Evolutionary conservation across 1,140 invertebrate genomes (phyloP), one percentile per base, ranked within the genome.

Genomic region (Drosophila burlai): DNA sequence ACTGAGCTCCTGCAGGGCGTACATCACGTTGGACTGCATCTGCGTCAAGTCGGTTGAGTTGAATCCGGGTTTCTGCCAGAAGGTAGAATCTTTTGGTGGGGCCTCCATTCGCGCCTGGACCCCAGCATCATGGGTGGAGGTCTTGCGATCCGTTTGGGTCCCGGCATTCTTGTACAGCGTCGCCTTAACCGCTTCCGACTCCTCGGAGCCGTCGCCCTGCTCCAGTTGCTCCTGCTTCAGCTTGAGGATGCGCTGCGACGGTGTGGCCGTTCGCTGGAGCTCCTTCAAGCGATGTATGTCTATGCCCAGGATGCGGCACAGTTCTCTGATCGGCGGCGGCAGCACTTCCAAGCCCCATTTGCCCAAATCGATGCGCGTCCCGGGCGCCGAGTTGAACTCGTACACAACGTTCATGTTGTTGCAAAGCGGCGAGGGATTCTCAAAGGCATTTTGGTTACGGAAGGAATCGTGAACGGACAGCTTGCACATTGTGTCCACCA

Each of bases 331-430:
- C 0, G 31, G 15, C 4, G n/a, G 13, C 1, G 84, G 84, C 45
- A 84, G 8, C 0, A 34, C 21, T 29, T 90, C 69, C 34, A 89
- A 11, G 2, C 84, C 84, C 84, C 84, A 89, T 34, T 81, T 84
- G 10, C 52, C 26, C 18, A 89, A 9, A 9, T 75, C 45, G 1
- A 90, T 79, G 4, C 54, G 42, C 0, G 77, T 58, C 2, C 66
- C 76, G 2, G 65, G 65, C 0, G 63, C 74, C 3, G 84, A 84
- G 18, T 90, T 89, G 29, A 89, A 90, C 24, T 75, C 69, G 31
- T 90, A 89, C 5, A n/a, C 38, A 4, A 89, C 84, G 49, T 89
- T 89, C 21, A 47, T 72, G 42, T 89, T 89, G 31, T 81, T 89
- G 36, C 55, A 59, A 4, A 89, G 38, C 2, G 84, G 84, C 31